Percentiles rank a stretch among this genome's conserved stretches.
These are phyloP conservation scores for Drosophila pseudoananassae DNA, from an alignment of 1,140 invertebrate species.

Conservation along the genomic window DNA sequence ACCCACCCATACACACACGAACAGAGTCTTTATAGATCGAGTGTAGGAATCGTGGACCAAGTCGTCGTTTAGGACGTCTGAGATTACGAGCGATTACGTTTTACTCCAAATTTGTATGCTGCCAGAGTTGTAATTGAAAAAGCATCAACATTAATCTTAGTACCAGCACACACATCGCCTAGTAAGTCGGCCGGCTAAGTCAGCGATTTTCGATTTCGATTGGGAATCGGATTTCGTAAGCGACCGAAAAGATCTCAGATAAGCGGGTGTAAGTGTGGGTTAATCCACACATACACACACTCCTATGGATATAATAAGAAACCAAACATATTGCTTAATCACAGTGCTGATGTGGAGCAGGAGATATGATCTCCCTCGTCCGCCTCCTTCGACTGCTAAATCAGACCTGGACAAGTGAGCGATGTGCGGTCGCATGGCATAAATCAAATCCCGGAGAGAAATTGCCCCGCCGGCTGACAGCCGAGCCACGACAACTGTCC, in stretches of 20 bases:
- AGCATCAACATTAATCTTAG: conserved; percentile 84
- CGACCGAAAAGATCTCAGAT: conserved; percentile 37
- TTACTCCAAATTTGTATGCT: conserved; percentile 83
- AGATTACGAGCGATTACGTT: conserved; percentile 82
- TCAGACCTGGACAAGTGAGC: conserved; percentile 60
- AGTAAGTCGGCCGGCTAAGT: conserved; percentile 4
- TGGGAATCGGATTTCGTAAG: conserved; percentile 53
- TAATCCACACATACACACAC: conserved; percentile 8
- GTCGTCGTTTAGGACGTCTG: conserved; percentile 81
- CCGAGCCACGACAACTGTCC: conserved; percentile 75
- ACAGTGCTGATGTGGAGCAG: conserved; percentile 60
- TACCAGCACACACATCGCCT: conserved; percentile 69
- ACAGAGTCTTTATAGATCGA: conserved; percentile 1
- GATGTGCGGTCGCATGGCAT: conserved; percentile 68
- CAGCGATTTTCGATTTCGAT: conserved; percentile 51
- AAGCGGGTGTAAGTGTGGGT: conserved; percentile 71
- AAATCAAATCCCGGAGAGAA: conserved; percentile 74
- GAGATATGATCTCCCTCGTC: conserved; percentile 38
- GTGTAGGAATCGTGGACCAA: conserved; percentile 47
- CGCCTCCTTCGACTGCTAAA: conserved; percentile 19
- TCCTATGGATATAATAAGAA: not conserved
- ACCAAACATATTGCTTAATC: conserved; percentile 75
- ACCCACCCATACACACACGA: conserved; percentile 2
- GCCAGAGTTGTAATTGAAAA: conserved; percentile 84
- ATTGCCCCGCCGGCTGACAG: conserved; percentile 63